Evolutionary conservation across 2,797 vertebrate species (phyloP).

Genomic region (Pipistrellus pipistrellus): DNA sequence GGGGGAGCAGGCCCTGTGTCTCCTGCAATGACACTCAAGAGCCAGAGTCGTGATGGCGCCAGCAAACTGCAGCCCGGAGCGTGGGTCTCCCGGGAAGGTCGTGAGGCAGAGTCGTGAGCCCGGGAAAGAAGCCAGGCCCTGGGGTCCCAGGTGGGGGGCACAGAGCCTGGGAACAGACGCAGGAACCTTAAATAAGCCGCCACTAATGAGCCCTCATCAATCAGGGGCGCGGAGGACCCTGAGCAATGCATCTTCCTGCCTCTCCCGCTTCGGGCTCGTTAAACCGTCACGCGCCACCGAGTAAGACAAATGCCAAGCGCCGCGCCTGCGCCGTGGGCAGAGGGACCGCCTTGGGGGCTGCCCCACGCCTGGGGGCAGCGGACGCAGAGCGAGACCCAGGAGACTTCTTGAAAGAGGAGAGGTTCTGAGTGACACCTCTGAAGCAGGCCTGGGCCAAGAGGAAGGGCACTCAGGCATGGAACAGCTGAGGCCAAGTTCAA

Average conservation of each 20-base stretch:
- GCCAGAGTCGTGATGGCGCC: accelerated
- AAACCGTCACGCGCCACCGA: neutral
- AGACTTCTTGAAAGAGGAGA: neutral
- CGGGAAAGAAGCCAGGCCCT: accelerated
- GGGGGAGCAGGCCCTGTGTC: neutral
- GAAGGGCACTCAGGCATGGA: neutral
- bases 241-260: neutral
- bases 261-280: neutral
- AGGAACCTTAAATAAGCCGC: neutral
- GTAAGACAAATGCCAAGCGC: neutral
- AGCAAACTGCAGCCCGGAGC: neutral
- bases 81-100: accelerated
- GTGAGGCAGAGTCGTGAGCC: neutral
- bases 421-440: neutral
- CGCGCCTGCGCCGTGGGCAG: accelerated
- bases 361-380: accelerated
- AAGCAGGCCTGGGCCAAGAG: neutral
- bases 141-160: neutral
- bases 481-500: neutral
- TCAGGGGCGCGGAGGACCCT: accelerated
- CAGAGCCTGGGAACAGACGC: accelerated
- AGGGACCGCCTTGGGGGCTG: too few relatives aligned
- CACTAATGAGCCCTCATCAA: neutral
- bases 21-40: neutral
- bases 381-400: neutral